These are phyloP conservation scores for Hypocryptadius cinnamomeus DNA, from an alignment of 2,113 vertebrate genomes.

Conservation along the genomic window DNA sequence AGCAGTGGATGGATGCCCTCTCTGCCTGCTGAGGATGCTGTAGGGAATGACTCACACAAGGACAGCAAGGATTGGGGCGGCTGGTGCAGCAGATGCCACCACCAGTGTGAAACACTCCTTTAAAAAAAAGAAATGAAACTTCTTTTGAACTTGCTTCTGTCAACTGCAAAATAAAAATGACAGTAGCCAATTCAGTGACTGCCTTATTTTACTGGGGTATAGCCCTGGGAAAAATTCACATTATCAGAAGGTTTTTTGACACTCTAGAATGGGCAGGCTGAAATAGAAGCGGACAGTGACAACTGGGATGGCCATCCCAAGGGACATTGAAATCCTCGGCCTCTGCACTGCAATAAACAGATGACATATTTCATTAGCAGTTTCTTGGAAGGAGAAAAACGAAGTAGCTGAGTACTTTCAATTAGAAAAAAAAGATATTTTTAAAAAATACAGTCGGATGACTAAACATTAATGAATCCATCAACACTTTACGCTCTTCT, in stretches of 20 bases:
- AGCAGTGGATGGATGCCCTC: neutral
- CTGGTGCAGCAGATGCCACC: neutral
- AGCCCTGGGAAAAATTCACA: neutral
- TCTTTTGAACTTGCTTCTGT: neutral
- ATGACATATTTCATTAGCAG: neutral
- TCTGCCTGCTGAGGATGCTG: neutral
- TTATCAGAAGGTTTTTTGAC: neutral
- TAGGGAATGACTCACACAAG: neutral
- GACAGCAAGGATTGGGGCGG: rapidly evolving
- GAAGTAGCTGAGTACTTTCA: neutral
- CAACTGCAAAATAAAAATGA: neutral
- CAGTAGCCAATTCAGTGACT: neutral
- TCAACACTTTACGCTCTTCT: neutral
- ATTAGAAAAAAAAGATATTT: neutral
- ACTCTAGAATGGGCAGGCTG: neutral
- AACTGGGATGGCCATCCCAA: neutral
- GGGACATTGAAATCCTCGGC: neutral
- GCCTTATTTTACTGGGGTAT: neutral
- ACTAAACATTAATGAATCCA: neutral
- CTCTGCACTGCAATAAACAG: neutral
- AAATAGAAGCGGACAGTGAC: neutral
- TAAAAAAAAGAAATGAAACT: neutral
- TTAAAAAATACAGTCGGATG: neutral
- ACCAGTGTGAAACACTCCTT: neutral
- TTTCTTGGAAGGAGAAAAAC: conserved; percentile 7